Evolutionary conservation across 1,140 invertebrate genomes (phyloP), one percentile per base, ranked within the genome.

Genomic region (Aphis gossypii): DNA sequence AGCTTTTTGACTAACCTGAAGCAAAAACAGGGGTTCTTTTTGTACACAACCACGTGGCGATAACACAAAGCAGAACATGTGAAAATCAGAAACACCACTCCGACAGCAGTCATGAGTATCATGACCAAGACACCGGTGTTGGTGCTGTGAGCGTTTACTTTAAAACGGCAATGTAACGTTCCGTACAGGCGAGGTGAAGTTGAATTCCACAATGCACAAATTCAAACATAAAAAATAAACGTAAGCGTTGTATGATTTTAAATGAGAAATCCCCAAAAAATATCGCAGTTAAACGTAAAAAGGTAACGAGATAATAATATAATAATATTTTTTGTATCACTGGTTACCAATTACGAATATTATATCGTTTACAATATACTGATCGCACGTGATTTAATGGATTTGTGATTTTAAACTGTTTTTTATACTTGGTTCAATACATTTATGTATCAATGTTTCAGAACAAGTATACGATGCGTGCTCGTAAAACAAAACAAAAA

Each of bases 61-160:
- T 99, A 99, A 97, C 99, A 99, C 96, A 99, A 97, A 96, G 98
- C 98, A 97, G 99, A 98, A 96, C 99, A 97, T 96, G 98, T 98
- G 97, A 99, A 99, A 96, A 99, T 97, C 96, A 99, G 97, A 97
- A 99, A 99, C 96, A 99, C 98, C 96, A 98, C 98, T 96, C 98
- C 98, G 97, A 99, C 98, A 96, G 99, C 98, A 96, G 98, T 98
- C 97, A 99, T 99, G 96, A 99, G 97, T 96, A 98, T 98, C 96
- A 97, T 98, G 96, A 99, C 98, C 96, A 99, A 97, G 97, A 98
- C 98, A 96, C 98, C 97, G 96, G 98, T 98, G 97, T 98, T 98
- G 96, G 97, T 98, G 96, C 98, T 98, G 96, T 98, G 97, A 96
- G 98, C 97, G 97, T 98, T 98, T 96, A 98, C 98, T 98, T 96